Base-by-base conservation (phyloP, 2,113 vertebrate species). In the Prionailurus bengalensis region DNA sequence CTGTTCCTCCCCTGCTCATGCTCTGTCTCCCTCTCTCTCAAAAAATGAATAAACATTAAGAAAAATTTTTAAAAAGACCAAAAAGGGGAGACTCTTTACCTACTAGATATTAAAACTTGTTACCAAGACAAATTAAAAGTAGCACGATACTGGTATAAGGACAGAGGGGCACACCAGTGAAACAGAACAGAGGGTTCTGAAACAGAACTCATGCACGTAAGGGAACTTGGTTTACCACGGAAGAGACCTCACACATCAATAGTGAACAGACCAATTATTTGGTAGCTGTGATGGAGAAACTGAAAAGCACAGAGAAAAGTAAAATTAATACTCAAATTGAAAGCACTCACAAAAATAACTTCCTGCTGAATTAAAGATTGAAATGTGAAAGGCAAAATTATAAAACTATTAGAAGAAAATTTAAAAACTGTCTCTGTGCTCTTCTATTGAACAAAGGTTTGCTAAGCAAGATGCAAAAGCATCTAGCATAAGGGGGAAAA, bases 331-430 rank as follows among this genome's bases (percentile, higher is more conserved):
- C 12, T 65, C 31, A 78, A 53, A 48, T 74, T 78, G 7, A 74
- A 55, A 66, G 31, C 51, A 58, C 27, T 88, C 74, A 45, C 36
- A 88, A 79, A 94, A 91, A 66, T 88, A 91, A 94, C 61, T 51
- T 73, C 21, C 21, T 48, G 29, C 48, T 87, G 27, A 36, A 91
- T 87, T 84, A 73, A 97, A 93, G 31, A 3, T 31, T 16, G 68
- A 91, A 68, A 14, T 16, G 3, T 94, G 23, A 95, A 71, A 70
- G 33, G 27, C 21, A 79, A 68, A 91, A 70, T n/a, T 80, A 6
- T 58, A 74, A 78, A 92, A 94, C 27, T 65, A 31, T 83, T 83
- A 63, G 42, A 90, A 66, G 66, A 74, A 91, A 87, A 78, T n/a
- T 61, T 65, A 21, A 36, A 86, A 12, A 58, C 21, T 55, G 11